phyloP scores from a whole-genome alignment of 1,140 invertebrate genomes.

The Conus betulinus region DNA sequence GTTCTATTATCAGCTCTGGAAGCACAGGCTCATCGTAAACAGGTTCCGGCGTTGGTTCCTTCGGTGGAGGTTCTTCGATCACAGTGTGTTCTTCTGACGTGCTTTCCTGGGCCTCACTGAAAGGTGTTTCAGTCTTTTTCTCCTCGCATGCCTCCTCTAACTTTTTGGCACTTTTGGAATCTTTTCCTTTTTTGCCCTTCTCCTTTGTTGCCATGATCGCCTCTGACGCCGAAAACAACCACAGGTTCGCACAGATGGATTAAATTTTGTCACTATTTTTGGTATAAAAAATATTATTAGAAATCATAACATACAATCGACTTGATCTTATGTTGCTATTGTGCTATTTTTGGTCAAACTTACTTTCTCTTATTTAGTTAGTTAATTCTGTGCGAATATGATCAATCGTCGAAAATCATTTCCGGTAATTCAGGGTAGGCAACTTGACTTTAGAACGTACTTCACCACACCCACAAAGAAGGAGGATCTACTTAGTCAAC shows the following conservation, averaged over 20 bases:
- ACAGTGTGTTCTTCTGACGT: slow-evolving; percentile 50
- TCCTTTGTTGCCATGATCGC: slow-evolving; percentile 67
- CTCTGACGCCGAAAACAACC: slow-evolving; percentile 60
- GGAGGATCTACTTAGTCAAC: neutral
- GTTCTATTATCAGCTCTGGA: slow-evolving; percentile 71
- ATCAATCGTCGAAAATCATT: neutral
- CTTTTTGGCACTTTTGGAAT: slow-evolving; percentile 62
- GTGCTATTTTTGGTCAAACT: no score
- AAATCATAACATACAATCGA: no score
- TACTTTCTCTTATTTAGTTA: no score
- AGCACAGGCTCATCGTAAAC: slow-evolving; percentile 73
- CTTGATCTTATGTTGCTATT: no score
- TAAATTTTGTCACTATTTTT: neutral
- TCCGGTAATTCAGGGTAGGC: neutral
- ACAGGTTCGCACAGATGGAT: slow-evolving; percentile 46
- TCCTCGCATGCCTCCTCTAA: slow-evolving; percentile 57
- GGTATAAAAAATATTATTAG: no score
- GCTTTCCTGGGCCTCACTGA: slow-evolving; percentile 43
- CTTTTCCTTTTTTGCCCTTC: slow-evolving; percentile 54
- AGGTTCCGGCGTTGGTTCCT: slow-evolving; percentile 67
- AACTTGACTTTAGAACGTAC: neutral
- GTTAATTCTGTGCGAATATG: no score
- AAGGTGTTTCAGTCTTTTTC: slow-evolving; percentile 46
- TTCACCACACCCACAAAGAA: neutral
- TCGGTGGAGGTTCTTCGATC: slow-evolving; percentile 46